A percentile compares a stretch with the other conserved stretches of the same genome.
Conservation (phyloP, 2,113 vertebrate species). For the Pyxicephalus adspersus region DNA sequence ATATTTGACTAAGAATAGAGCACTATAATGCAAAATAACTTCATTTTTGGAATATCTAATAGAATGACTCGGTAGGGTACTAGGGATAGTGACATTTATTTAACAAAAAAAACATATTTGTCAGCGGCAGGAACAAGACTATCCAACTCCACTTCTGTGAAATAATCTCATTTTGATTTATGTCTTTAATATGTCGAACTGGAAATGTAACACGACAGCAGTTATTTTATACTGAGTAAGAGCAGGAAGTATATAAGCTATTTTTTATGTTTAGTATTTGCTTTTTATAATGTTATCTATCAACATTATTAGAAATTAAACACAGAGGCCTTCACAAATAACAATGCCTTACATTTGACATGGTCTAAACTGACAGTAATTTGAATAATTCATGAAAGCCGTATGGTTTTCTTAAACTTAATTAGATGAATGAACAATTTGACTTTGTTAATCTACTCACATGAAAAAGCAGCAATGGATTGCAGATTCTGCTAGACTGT, state of each 20-base stretch:
- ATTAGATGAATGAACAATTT: constrained; percentile 75
- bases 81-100: constrained; percentile 79
- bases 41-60: constrained; percentile 60
- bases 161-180: constrained; percentile 90
- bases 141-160: constrained; percentile 74
- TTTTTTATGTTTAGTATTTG: constrained; percentile 96
- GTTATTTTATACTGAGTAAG: constrained; percentile 79
- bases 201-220: constrained; percentile 82
- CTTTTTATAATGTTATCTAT: constrained; percentile 88
- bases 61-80: constrained; percentile 64
- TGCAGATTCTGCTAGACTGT: constrained; percentile 47
- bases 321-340: constrained; percentile 71
- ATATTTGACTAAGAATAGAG: constrained; percentile 42
- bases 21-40: constrained; percentile 57
- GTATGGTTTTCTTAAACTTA: constrained; percentile 68
- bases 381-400: constrained; percentile 82
- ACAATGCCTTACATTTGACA: constrained; percentile 79
- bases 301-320: constrained; percentile 86
- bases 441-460: constrained; percentile 62
- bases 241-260: constrained; percentile 84
- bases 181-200: constrained; percentile 94
- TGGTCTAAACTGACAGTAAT: constrained; percentile 74
- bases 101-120: constrained; percentile 85
- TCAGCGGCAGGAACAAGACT: constrained; percentile 79
- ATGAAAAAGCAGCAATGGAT: constrained; percentile 33